Evolutionary conservation across 2,797 vertebrate genomes (phyloP).

Genomic region (Percopsis omiscomaycus): DNA sequence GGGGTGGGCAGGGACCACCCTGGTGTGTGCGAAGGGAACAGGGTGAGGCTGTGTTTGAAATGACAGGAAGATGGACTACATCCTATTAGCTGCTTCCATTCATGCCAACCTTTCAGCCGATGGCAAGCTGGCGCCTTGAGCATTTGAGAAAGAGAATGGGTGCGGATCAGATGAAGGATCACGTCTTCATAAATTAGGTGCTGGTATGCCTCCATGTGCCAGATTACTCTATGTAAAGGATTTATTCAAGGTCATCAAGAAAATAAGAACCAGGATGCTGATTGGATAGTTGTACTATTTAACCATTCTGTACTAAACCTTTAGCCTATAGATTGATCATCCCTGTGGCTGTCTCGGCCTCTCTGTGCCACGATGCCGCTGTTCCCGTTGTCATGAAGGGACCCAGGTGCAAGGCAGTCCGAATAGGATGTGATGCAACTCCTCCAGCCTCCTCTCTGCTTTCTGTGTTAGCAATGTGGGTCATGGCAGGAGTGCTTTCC

Average conservation of each 20-base stretch:
- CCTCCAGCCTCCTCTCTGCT: slow-evolving; percentile 46
- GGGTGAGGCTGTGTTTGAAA: slow-evolving; percentile 23
- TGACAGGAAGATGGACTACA: slow-evolving; percentile 60
- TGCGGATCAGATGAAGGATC: slow-evolving; percentile 39
- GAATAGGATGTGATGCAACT: slow-evolving; percentile 53
- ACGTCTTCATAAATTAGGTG: slow-evolving; percentile 35
- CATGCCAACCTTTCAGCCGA: slow-evolving; percentile 42
- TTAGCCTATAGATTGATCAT: slow-evolving; percentile 5
- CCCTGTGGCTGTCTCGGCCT: not conserved
- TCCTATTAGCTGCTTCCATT: slow-evolving; percentile 60
- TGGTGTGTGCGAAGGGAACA: not conserved
- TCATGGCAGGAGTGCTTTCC: slow-evolving; percentile 55
- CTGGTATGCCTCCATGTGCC: slow-evolving; percentile 34
- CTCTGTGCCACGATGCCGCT: no score
- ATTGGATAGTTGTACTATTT: not conserved
- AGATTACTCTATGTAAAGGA: slow-evolving; percentile 9
- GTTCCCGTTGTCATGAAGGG: slow-evolving; percentile 20
- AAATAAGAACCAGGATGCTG: not conserved
- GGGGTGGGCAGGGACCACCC: slow-evolving; percentile 54
- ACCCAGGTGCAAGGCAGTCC: slow-evolving; percentile 35
- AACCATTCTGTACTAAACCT: slow-evolving; percentile 16
- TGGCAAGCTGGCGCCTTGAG: slow-evolving; percentile 32
- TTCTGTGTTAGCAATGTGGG: slow-evolving; percentile 46
- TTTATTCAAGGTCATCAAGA: slow-evolving; percentile 16
- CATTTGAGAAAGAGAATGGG: slow-evolving; percentile 29